Conservation (phyloP, 1,140 invertebrate species). For the Carposina sasakii region DNA sequence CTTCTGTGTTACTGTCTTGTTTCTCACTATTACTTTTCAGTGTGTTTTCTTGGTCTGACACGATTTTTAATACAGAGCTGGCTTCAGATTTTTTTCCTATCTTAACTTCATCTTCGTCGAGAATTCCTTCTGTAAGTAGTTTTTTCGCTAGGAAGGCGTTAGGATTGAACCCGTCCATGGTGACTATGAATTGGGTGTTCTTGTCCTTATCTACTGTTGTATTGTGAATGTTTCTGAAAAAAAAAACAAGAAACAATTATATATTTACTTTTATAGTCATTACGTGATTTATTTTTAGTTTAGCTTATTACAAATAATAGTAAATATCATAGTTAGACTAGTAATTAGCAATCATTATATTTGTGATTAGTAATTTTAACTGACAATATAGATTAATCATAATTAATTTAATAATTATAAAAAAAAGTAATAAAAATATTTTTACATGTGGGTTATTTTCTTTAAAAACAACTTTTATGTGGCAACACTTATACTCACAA, state of each 20-base stretch:
- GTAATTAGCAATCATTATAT: too few species aligned
- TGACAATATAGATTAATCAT: too few species aligned
- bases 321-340: too few species aligned
- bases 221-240: conserved; percentile 60
- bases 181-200: conserved; percentile 77
- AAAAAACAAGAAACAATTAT: conserved; percentile 13
- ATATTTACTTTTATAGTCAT: conserved; percentile 11
- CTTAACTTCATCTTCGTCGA: conserved; percentile 44
- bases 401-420: too few species aligned
- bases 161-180: conserved; percentile 74
- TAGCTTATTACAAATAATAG: too few species aligned
- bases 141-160: conserved; percentile 70
- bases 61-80: conserved; percentile 13
- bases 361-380: conserved; percentile 5
- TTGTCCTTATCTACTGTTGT: conserved; percentile 52
- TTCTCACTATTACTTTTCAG: too few species aligned
- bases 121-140: conserved; percentile 54
- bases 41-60: conserved; percentile 8
- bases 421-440: too few species aligned
- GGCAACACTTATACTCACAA: too few species aligned
- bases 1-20: conserved; percentile 28
- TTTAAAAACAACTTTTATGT: too few species aligned
- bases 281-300: too few species aligned
- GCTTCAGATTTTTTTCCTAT: conserved; percentile 14
- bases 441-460: too few species aligned